Percentiles rank a stretch among this genome's conserved stretches.
These are phyloP conservation scores for Nannospalax galili DNA, from an alignment of 2,113 vertebrate genomes.

Conservation along the genomic window DNA sequence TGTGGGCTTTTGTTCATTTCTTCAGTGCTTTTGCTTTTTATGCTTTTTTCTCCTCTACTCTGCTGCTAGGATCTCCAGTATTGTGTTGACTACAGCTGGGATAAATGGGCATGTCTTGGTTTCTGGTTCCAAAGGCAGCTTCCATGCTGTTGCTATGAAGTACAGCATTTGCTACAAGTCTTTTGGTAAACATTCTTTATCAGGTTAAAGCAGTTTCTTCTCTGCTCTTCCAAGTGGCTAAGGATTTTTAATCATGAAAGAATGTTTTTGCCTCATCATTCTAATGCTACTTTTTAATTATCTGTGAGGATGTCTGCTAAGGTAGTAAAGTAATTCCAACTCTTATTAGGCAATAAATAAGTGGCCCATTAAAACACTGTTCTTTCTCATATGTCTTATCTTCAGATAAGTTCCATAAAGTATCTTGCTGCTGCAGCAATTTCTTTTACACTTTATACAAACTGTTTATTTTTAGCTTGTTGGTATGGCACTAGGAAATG, in stretches of 20 bases:
- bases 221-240: neutral
- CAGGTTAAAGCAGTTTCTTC: neutral
- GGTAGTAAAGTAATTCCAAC: conserved; percentile 17
- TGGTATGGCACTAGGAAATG: neutral
- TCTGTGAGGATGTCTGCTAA: neutral
- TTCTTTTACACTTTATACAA: conserved; percentile 13
- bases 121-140: neutral
- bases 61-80: neutral
- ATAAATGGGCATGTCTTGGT: neutral
- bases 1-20: neutral
- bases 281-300: neutral
- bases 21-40: neutral
- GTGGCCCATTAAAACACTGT: conserved; percentile 39
- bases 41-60: neutral
- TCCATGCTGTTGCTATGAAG: neutral
- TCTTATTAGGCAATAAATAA: neutral
- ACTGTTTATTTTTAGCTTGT: conserved; percentile 45
- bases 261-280: conserved; percentile 4
- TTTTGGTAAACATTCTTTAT: conserved; percentile 13
- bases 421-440: conserved; percentile 36
- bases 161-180: neutral
- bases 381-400: conserved; percentile 49
- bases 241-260: conserved; percentile 11
- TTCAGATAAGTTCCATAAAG: neutral
- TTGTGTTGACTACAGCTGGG: neutral